Evolutionary conservation across 2,797 vertebrate genomes (phyloP).

Genomic region (Simalia tracyae): DNA sequence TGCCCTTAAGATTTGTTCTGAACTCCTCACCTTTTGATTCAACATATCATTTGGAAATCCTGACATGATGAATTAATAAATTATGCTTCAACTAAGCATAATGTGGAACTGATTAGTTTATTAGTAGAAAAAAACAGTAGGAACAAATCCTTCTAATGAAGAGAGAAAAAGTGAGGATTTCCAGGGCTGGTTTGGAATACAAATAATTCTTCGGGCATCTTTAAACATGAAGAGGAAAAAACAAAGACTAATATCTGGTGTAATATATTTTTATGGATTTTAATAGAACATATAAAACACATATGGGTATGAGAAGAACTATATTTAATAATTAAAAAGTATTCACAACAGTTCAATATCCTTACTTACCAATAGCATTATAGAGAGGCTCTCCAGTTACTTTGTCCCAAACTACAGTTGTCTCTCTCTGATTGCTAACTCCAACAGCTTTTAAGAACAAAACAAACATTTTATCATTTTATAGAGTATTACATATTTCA

Average conservation of each 20-base stretch:
- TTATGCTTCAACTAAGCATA: not conserved
- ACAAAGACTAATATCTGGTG: not conserved
- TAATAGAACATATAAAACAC: not conserved
- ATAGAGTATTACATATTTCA: not conserved
- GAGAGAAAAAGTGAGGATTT: not conserved
- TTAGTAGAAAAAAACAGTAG: not conserved
- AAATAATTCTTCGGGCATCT: not conserved
- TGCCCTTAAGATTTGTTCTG: not conserved
- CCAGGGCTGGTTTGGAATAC: not conserved
- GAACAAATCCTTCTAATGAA: not conserved
- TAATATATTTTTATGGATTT: not conserved
- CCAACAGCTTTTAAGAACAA: slow-evolving; percentile 84
- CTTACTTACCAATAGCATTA: slow-evolving; percentile 88
- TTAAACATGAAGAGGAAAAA: not conserved
- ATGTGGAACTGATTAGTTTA: not conserved
- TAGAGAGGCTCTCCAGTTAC: slow-evolving; percentile 94
- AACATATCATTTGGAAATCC: not conserved
- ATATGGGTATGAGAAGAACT: not conserved
- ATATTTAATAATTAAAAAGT: not conserved
- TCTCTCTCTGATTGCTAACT: slow-evolving; percentile 97
- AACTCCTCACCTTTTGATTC: not conserved
- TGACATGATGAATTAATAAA: not conserved
- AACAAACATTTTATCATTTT: slow-evolving; percentile 28
- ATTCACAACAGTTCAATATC: slow-evolving; percentile 6
- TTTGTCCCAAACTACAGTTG: slow-evolving; percentile 97